Conservation (phyloP, 2,113 vertebrate genomes). For the Elgaria multicarinata region DNA sequence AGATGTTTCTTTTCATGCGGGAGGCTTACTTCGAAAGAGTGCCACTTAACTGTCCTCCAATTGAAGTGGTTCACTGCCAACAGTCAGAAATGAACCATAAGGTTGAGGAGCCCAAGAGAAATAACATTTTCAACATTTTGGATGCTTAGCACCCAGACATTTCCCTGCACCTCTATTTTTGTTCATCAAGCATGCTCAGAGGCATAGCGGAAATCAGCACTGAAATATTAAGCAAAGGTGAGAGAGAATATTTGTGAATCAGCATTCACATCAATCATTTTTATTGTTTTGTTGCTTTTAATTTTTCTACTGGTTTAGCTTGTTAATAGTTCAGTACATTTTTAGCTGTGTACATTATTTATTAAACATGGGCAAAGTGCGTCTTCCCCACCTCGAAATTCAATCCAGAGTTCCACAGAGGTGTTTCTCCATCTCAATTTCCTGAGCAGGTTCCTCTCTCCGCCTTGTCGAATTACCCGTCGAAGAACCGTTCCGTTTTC, state of each 20-base stretch:
- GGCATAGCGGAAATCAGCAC: neutral
- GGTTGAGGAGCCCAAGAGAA: conserved; percentile 48
- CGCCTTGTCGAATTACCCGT: too few species aligned
- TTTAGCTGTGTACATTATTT: too few species aligned
- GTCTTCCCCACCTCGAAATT: too few species aligned
- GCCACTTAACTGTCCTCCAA: conserved; percentile 54
- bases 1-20: conserved; percentile 38
- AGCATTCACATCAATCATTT: neutral
- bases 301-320: too few species aligned
- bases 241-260: neutral
- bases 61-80: conserved; percentile 62
- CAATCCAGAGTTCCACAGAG: too few species aligned
- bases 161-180: neutral
- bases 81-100: conserved; percentile 62
- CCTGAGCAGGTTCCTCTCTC: too few species aligned
- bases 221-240: neutral
- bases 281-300: too few species aligned
- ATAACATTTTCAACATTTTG: conserved; percentile 19
- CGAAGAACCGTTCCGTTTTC: too few species aligned
- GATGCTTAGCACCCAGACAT: neutral
- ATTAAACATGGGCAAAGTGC: too few species aligned
- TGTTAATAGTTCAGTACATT: too few species aligned
- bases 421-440: too few species aligned
- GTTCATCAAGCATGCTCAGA: neutral
- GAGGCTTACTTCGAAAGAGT: conserved; percentile 59